phyloP scores from a whole-genome alignment of 2,113 vertebrate genomes.

The Canis aureus region DNA sequence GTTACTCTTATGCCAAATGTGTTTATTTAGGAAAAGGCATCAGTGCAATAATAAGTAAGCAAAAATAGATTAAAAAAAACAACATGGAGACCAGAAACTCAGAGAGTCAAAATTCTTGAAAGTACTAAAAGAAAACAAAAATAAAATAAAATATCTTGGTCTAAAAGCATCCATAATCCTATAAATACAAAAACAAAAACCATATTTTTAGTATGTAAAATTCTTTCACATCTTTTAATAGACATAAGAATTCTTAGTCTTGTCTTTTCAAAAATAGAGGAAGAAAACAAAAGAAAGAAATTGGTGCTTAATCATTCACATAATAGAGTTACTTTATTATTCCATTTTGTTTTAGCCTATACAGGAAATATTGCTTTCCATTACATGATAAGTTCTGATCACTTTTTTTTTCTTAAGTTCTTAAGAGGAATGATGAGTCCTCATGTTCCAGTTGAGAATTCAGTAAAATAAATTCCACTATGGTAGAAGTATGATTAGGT shows the following conservation, averaged over 20 bases:
- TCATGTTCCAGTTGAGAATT: neutral
- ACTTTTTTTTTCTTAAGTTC: neutral
- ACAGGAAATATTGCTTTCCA: neutral
- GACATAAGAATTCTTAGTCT: neutral
- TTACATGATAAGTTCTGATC: neutral
- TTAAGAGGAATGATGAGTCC: neutral
- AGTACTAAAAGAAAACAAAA: neutral
- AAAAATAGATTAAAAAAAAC: neutral
- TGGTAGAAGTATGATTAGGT: neutral
- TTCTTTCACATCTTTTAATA: neutral
- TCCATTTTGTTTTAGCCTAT: neutral
- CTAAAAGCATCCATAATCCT: neutral
- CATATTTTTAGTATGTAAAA: neutral
- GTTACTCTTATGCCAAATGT: neutral
- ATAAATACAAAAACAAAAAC: neutral
- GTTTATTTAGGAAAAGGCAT: neutral
- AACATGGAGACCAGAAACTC: neutral
- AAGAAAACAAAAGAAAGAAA: neutral
- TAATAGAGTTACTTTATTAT: neutral
- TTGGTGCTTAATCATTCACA: neutral
- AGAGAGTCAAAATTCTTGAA: neutral
- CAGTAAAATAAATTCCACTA: neutral
- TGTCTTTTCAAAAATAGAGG: neutral
- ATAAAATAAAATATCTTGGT: neutral
- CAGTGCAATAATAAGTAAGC: neutral